Base-by-base conservation (phyloP, 2,113 vertebrate species). In the Lampris incognitus region DNA sequence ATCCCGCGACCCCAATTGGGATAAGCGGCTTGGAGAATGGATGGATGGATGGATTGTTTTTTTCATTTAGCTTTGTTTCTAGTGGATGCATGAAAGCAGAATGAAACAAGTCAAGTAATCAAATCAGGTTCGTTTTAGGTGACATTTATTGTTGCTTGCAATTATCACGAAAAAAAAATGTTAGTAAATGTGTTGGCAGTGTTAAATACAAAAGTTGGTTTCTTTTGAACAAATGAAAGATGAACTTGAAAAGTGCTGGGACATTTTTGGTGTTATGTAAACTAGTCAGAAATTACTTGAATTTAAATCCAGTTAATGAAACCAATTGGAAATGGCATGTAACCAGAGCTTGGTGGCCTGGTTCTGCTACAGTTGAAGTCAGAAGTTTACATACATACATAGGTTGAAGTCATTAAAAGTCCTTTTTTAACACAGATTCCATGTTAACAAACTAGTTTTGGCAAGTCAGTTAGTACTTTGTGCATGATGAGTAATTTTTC, bases 131-230 rank as follows among this genome's bases (percentile, higher is more conserved):
- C 70, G 1, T 61, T 69, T 72, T 71, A 82, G 3, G 44, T 68
- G 73, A 89, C 87, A 89, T 92, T 88, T 90, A 90, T 90, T 92
- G 73, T 81, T 92, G 66, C 46, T 76, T 83, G 76, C 71, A 87
- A 79, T 81, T 85, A 82, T 90, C 60, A 49, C 7, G 5, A 4
- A 85, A 85, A 86, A 62, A 39, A 65, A 72, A 70, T 50, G 72
- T 72, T 84, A 78, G 74, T 54, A 86, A 72, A 81, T 74, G 75
- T 82, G 48, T 84, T 76, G 74, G 86, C 78, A 85, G 87, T 89
- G 85, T 83, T 83, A 1, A 85, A 90, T 89, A 90, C 67, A 89
- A 88, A 81, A 87, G 73, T 62, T 41, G 41, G 56, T 69, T 73
- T 76, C 0, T 69, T 76, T 69, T 74, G 24, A 65, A 74, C 56